These are phyloP conservation scores for Pipistrellus nathusii DNA, from an alignment of 2,797 vertebrate species.

Conservation along the genomic window DNA sequence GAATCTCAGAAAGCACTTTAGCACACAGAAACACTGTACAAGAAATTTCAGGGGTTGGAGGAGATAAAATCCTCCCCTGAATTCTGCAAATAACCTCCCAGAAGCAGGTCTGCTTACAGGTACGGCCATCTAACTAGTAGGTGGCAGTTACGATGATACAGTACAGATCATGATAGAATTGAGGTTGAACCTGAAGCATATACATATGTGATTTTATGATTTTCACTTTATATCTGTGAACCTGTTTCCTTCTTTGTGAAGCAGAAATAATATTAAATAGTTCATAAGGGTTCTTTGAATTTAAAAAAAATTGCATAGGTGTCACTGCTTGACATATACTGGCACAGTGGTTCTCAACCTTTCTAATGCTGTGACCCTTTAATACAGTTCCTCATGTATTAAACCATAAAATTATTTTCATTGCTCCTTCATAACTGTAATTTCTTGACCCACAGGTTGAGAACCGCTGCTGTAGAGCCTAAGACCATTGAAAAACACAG, in stretches of 20 bases:
- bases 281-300: too few relatives aligned
- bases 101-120: neutral
- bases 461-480: too few relatives aligned
- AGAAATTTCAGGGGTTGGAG: neutral
- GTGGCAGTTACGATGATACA: neutral
- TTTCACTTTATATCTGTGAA: neutral
- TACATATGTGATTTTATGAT: neutral
- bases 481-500: too few relatives aligned
- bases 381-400: too few relatives aligned
- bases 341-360: too few relatives aligned
- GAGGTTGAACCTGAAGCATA: neutral
- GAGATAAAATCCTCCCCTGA: neutral
- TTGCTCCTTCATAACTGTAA: too few relatives aligned
- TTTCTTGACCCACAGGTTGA: too few relatives aligned
- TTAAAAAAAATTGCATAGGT: too few relatives aligned
- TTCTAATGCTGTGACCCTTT: too few relatives aligned
- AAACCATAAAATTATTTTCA: too few relatives aligned
- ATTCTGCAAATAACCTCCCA: neutral
- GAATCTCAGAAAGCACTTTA: neutral
- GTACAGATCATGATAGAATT: neutral
- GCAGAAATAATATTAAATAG: neutral
- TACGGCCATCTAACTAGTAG: neutral
- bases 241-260: conserved; percentile 6
- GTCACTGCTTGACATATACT: too few relatives aligned
- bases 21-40: neutral